Percentiles rank a stretch among this genome's conserved stretches.
Evolutionary conservation across 1,140 invertebrate genomes (phyloP).

Genomic region (Philotrypesis tridentata): DNA sequence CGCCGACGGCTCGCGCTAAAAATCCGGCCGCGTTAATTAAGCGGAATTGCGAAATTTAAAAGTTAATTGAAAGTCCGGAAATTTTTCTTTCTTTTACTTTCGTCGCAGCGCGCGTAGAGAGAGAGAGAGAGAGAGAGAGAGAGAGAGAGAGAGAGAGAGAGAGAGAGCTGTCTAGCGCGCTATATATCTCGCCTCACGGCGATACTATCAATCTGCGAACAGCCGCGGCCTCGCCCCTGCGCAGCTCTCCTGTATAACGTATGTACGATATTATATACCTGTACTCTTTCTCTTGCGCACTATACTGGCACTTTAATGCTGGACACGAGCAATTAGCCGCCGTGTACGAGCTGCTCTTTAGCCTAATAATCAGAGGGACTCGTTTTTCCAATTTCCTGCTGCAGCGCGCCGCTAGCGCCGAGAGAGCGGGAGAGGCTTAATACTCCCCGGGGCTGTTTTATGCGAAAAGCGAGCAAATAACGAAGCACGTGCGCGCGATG

Average conservation of each 20-base stretch:
- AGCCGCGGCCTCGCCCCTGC: conserved; percentile 2
- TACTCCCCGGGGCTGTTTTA: background rate
- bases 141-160: too few relatives aligned
- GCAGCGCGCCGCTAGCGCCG: background rate
- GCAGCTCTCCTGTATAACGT: too few relatives aligned
- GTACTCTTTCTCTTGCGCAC: background rate
- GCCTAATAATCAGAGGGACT: conserved; percentile 28
- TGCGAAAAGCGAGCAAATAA: background rate
- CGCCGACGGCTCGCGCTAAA: too few relatives aligned
- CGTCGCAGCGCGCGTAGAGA: background rate
- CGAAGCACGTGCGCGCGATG: background rate
- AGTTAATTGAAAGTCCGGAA: conserved; percentile 27
- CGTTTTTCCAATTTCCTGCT: conserved; percentile 42
- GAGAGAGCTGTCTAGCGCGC: too few relatives aligned
- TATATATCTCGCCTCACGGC: too few relatives aligned
- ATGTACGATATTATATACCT: too few relatives aligned
- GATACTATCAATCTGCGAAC: too few relatives aligned
- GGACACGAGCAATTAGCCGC: conserved; percentile 23
- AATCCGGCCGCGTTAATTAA: conserved; percentile 13
- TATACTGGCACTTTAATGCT: conserved; percentile 17
- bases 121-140: too few relatives aligned
- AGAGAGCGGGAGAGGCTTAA: too few relatives aligned
- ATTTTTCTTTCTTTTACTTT: too few relatives aligned
- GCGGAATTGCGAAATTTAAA: conserved; percentile 8
- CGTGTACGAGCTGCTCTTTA: conserved; percentile 28